Evolutionary conservation across 2,797 vertebrate species (phyloP).

Genomic region (Amphiprion clarkii): DNA sequence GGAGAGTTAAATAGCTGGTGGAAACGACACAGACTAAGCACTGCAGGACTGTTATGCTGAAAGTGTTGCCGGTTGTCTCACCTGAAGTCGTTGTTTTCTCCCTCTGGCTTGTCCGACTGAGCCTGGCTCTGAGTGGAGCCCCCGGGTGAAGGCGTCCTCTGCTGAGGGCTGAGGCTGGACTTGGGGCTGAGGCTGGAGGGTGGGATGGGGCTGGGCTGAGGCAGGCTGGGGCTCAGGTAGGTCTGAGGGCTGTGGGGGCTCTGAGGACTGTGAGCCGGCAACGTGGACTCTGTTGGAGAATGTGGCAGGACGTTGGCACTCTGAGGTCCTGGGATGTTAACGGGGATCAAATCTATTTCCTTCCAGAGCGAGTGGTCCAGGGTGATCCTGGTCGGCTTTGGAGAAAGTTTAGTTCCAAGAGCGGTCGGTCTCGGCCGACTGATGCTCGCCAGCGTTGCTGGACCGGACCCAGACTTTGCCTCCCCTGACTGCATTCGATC

Average conservation of each 20-base stretch:
- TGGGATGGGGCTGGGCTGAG: conserved; percentile 25
- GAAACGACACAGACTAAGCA: neutral
- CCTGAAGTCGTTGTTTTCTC: conserved; percentile 83
- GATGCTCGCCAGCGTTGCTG: conserved; percentile 69
- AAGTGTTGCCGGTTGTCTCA: conserved; percentile 53
- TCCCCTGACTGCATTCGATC: conserved; percentile 47
- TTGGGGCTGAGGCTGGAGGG: conserved; percentile 55
- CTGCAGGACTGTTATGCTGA: neutral
- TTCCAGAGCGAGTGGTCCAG: conserved; percentile 50
- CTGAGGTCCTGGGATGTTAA: conserved; percentile 70
- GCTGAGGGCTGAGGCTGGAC: conserved; percentile 61
- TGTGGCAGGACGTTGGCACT: conserved; percentile 63
- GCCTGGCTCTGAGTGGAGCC: conserved; percentile 48
- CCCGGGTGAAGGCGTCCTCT: conserved; percentile 53
- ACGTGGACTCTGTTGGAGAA: conserved; percentile 77
- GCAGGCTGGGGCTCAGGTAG: conserved; percentile 58
- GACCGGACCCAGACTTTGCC: conserved; percentile 43
- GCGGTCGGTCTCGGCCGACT: conserved; percentile 80
- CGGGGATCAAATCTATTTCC: conserved; percentile 70
- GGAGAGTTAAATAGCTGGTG: neutral
- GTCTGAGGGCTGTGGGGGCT: conserved; percentile 69
- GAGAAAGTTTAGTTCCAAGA: conserved; percentile 73
- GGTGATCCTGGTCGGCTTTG: conserved; percentile 59
- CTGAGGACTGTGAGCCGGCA: conserved; percentile 69
- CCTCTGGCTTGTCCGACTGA: conserved; percentile 59